Base-by-base conservation (phyloP, 2,797 vertebrate species). In the Peromyscus nudipes region DNA sequence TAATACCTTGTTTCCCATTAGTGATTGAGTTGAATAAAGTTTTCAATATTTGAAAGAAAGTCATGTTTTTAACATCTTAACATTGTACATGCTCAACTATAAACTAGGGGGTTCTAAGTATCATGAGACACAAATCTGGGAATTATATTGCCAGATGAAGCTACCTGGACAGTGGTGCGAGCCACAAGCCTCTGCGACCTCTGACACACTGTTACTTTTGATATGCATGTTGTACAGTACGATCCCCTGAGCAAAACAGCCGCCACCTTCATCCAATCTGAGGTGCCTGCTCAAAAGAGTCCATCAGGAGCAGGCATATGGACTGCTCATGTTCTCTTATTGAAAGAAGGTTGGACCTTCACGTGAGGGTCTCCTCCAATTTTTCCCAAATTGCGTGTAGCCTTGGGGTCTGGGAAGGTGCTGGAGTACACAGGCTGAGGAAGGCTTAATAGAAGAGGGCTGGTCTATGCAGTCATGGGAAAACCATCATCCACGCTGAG, bases 1-100 rank as follows among this genome's bases (percentile, higher is more conserved):
- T 55, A 52, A 14, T 55, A 10, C 75, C 40, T 65, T 67, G 46
- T 94, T 88, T 83, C 29, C n/a, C n/a, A 13, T 65, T 55, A 64
- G 71, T 60, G 37, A 86, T 29, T 77, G 27, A 87, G 9, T 40
- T 37, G 13, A 79, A 64, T 37, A 16, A 82, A 65, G 62, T 43
- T 92, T 79, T 79, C 12, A 52, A 43, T 69, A 75, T 84, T 89
- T 93, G 64, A 89, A 89, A 93, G 37, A 64, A 86, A 93, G 14
- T 52, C 49, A 67, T 79, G 40, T 21, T 82, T 89, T 95, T 75
- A 90, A 92, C 14, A 67, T 76, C 76, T 77, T 2, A 94, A 83
- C 12, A 62, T 83, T 65, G 40, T 46, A 27, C 4, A 64, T 71
- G 4, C 10, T 10, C 27, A 34, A 81, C 31, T 87, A 75, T 65